Evolutionary conservation across 2,797 vertebrate genomes (phyloP).

Genomic region (Sebastes cheni): DNA sequence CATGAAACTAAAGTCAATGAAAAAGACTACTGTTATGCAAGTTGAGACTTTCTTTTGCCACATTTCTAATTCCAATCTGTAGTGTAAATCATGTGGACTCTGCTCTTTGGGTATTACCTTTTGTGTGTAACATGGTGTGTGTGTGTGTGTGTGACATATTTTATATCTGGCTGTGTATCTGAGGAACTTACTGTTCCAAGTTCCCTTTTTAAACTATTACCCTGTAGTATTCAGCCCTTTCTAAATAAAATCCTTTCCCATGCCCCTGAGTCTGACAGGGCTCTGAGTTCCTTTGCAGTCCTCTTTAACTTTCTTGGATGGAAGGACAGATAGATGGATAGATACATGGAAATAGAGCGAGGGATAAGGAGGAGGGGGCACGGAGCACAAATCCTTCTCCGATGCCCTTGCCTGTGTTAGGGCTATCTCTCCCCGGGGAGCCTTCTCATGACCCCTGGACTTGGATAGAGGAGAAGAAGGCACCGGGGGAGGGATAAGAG

Average conservation of each 20-base stretch:
- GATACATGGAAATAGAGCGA: conserved; percentile 34
- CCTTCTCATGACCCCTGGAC: conserved; percentile 54
- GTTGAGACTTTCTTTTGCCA: not conserved
- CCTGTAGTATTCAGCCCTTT: not conserved
- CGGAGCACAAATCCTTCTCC: conserved; percentile 46
- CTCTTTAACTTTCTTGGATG: conserved; percentile 30
- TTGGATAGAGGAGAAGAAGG: conserved; percentile 32
- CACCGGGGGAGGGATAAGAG: conserved; percentile 48
- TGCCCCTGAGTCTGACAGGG: conserved; percentile 32
- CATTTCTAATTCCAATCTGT: not conserved
- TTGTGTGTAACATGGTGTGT: not conserved
- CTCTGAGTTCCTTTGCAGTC: conserved; percentile 16
- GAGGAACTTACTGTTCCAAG: not conserved
- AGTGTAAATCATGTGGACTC: not conserved
- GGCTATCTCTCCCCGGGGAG: conserved; percentile 36
- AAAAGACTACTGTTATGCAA: not conserved
- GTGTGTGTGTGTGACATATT: not conserved
- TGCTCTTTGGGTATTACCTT: not conserved
- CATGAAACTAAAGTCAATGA: not conserved
- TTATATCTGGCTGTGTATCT: not conserved
- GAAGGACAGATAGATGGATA: conserved; percentile 20
- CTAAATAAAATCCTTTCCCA: conserved; percentile 57
- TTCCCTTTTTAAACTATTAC: conserved; percentile 11
- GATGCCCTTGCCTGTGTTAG: conserved; percentile 44
- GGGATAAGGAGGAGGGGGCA: conserved; percentile 19